phyloP scores from a whole-genome alignment of 2,888 invertebrate species.

The Clunio marinus region DNA sequence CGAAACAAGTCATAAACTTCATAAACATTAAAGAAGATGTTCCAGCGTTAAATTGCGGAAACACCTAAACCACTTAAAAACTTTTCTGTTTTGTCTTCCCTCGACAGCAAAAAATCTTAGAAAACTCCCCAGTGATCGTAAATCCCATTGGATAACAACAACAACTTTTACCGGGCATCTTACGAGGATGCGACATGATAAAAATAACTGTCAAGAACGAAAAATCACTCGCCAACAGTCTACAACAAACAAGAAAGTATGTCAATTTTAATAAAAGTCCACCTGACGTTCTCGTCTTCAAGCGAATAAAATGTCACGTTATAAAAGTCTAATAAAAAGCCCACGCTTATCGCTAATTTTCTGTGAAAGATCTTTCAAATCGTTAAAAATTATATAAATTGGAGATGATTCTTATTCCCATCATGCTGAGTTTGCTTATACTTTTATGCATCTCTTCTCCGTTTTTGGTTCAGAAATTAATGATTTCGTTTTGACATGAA shows the following conservation, averaged over 20 bases:
- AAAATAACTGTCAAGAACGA: no score
- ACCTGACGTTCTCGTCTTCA: slow-evolving; percentile 14
- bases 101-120: no score
- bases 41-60: slow-evolving; percentile 2
- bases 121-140: slow-evolving; percentile 25
- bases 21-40: not conserved
- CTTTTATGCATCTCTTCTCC: not conserved
- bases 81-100: slow-evolving; percentile 9
- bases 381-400: slow-evolving; percentile 20
- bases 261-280: slow-evolving; percentile 35
- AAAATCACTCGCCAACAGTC: no score
- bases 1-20: not conserved
- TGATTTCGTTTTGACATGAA: not conserved
- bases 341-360: slow-evolving; percentile 2
- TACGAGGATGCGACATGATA: no score
- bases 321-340: not conserved
- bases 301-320: slow-evolving; percentile 7
- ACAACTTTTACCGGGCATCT: slow-evolving; percentile 18
- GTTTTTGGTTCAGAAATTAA: not conserved
- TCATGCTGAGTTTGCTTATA: not conserved
- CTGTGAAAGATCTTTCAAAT: slow-evolving; percentile 8
- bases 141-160: slow-evolving; percentile 30
- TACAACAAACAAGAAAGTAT: not conserved
- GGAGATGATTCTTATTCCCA: slow-evolving; percentile 3
- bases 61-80: slow-evolving; percentile 34